Base-by-base conservation (phyloP, 2,888 invertebrate species). In the Tenthredo distinguenda region DNA sequence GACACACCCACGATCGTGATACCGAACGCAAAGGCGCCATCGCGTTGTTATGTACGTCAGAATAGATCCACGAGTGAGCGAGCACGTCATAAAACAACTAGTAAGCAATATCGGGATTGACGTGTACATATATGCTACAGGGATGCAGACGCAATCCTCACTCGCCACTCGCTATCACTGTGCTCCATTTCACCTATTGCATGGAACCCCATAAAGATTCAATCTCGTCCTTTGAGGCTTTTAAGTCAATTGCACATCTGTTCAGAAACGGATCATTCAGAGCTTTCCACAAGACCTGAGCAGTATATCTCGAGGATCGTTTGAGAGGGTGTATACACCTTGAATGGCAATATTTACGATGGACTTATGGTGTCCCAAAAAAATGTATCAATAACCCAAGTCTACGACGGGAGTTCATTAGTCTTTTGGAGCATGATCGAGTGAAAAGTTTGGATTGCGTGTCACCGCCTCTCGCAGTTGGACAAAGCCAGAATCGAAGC, bases 1-100 rank as follows among this genome's bases (percentile, higher is more conserved):
- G 72, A 43, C 72, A 74, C 72, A 74, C 72, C 72, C 72, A 43
- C 40, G 18, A 43, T 21, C 10, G 43, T 74, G n/a, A 21, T 43
- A 40, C 21, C 40, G 43, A 21, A 43, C 72, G 43, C 72, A n/a
- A 74, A n/a, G 72, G 43, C 43, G 72, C 72, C 40, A 21, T 72
- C 40, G 40, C 21, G 10, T 43, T 43, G n/a, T 74, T 43, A 74
- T 74, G 43, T 43, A 74, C 43, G 72, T 43, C 72, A 34, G 4
- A 68, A 34, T 18, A 18, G 34, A 68, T 34, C 31, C 18, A 18
- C 2, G 68, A 68, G 68, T 68, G 31, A 34, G 68, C 34, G 18
- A 15, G 34, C 68, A 34, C 15, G 68, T 68, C 15, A 34, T 34
- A 12, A 62, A 21, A 26, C 10, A 26, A 26, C 68, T 18, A 34